A percentile compares a stretch with the other conserved stretches of the same genome.
Conservation (phyloP, 2,113 vertebrate genomes). For the Cathartes aura region DNA sequence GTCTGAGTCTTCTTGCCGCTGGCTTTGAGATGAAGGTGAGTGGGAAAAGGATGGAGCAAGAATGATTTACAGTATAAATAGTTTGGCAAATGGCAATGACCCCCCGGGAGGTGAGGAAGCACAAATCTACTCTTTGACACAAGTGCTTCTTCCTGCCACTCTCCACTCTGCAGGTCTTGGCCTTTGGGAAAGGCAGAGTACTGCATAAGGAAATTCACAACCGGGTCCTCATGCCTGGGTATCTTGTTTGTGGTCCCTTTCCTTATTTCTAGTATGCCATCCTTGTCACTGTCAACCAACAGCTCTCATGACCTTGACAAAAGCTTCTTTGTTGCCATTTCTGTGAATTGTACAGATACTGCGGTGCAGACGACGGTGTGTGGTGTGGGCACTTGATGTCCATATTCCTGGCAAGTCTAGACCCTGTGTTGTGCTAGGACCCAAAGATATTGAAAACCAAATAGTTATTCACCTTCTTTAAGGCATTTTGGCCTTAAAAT, state of each 20-base stretch:
- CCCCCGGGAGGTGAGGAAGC: not conserved
- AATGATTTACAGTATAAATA: not conserved
- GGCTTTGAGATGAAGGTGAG: not conserved
- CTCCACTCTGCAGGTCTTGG: not conserved
- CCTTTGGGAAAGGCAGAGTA: not conserved
- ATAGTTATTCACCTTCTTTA: not conserved
- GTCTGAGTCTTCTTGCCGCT: not conserved
- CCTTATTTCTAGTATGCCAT: not conserved
- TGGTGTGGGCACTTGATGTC: not conserved
- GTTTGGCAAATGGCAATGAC: not conserved
- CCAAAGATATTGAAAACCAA: not conserved
- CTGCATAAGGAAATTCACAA: not conserved
- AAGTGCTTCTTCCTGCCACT: not conserved
- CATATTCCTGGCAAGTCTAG: not conserved
- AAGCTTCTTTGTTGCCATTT: not conserved
- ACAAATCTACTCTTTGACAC: not conserved
- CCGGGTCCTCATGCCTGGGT: fast-evolving
- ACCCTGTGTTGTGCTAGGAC: not conserved
- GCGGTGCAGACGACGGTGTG: not conserved
- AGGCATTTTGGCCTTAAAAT: not conserved
- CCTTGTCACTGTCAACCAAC: not conserved
- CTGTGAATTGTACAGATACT: not conserved
- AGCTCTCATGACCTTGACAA: not conserved
- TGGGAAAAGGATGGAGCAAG: not conserved
- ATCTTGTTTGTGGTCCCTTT: not conserved